Evolutionary conservation across 2,113 vertebrate genomes (phyloP), one percentile per base, ranked within the genome.

Genomic region (Cottus gobio): DNA sequence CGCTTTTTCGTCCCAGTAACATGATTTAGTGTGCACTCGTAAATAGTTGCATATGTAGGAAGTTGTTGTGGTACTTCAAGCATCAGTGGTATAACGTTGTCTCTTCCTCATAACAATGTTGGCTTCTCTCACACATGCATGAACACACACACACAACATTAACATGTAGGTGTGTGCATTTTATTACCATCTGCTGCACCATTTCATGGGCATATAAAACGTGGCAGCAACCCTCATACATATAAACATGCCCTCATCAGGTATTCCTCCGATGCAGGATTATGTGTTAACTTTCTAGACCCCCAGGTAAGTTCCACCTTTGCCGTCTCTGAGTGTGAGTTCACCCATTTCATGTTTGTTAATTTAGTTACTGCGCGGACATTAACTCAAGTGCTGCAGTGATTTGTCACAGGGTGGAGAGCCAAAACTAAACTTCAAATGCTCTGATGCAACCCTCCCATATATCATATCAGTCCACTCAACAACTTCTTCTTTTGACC

Each of bases 231-330:
- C 46, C 30, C 86, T 90, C 89, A 91, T 90, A 77, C 92, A 93
- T 93, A 93, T 85, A 91, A 93, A 93, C 86, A 90, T 91, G 83
- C 44, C 26, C 88, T 92, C 83, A 86, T 92, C 91, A 89, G 82
- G 90, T 90, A 93, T 94, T 92, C 91, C 87, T 84, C 73, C 48
- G 46, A 62, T 70, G 82, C 64, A 73, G 83, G 84, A 85, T 89
- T 83, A 84, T 85, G 74, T 71, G 88, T 90, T 87, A 90, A 88
- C 88, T 85, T 80, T 84, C 52, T 16, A 15, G 71, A 87, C 79
- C 91, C 84, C 7, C 58, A 90, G 87, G 90, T 90, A 71, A 87
- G 84, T 84, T 85, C 80, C 75, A 83, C 86, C 88, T 76, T 85
- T 68, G 68, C 84, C 28, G 26, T 67, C 62, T 80, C 75, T 77